phyloP scores from a whole-genome alignment of 2,113 vertebrate species.

The Puntigrus tetrazona region DNA sequence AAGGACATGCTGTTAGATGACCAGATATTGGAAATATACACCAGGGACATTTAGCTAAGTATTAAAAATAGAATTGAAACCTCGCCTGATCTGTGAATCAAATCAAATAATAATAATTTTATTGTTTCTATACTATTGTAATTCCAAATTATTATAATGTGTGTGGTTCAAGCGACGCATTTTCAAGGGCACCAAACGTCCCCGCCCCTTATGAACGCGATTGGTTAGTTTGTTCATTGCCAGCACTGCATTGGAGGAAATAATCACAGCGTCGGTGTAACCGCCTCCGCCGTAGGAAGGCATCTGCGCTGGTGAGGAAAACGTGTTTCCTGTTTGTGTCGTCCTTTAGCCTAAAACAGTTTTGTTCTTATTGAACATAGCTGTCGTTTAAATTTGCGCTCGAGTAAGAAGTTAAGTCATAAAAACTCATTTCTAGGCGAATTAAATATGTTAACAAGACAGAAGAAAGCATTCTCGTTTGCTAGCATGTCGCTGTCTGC shows the following conservation, averaged over 20 bases:
- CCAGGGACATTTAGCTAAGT: too few relatives aligned
- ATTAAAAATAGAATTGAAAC: too few relatives aligned
- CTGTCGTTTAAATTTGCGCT: not conserved
- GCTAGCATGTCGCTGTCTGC: not conserved
- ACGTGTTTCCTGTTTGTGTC: slow-evolving; percentile 59
- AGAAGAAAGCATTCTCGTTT: not conserved
- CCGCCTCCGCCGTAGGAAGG: slow-evolving; percentile 39
- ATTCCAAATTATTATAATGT: not conserved
- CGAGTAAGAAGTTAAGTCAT: not conserved
- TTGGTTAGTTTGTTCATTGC: slow-evolving; percentile 53
- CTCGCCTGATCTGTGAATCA: too few relatives aligned
- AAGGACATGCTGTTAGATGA: too few relatives aligned
- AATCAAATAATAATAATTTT: too few relatives aligned
- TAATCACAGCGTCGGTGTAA: not conserved
- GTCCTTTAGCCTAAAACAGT: not conserved
- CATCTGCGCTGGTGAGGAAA: slow-evolving; percentile 49
- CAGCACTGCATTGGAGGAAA: slow-evolving; percentile 60
- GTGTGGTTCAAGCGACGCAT: not conserved
- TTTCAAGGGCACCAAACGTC: slow-evolving; percentile 61
- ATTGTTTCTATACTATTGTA: not conserved
- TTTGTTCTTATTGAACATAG: not conserved
- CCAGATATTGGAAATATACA: too few relatives aligned
- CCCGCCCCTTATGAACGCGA: slow-evolving; percentile 51
- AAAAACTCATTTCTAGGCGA: not conserved
- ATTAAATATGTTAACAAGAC: not conserved